A percentile compares a stretch with the other conserved stretches of the same genome.
These are phyloP conservation scores for Lordiphosa stackelbergi DNA, from an alignment of 1,140 invertebrate species.

Conservation along the genomic window DNA sequence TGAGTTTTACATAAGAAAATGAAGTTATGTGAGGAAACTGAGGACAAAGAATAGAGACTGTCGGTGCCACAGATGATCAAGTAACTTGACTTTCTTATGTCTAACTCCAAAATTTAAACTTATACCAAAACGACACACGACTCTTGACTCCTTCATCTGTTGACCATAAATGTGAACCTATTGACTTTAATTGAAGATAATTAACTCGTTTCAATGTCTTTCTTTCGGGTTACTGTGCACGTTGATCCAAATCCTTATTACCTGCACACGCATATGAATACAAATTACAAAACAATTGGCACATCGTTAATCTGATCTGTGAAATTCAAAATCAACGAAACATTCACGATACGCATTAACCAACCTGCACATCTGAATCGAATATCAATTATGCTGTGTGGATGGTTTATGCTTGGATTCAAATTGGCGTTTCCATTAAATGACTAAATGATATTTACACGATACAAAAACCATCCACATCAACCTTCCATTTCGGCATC, in stretches of 20 bases:
- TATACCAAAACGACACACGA: neutral
- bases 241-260: conserved; percentile 19
- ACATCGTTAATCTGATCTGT: conserved; percentile 19
- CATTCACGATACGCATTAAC: conserved; percentile 8
- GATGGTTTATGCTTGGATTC: conserved; percentile 11
- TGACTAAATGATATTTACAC: conserved; percentile 1
- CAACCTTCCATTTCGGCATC: conserved; percentile 5
- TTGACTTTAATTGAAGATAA: conserved; percentile 13
- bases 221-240: conserved; percentile 18
- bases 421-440: conserved; percentile 4
- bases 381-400: conserved; percentile 3
- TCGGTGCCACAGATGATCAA: too few species aligned
- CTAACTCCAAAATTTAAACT: neutral
- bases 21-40: too few species aligned
- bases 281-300: conserved; percentile 22
- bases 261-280: conserved; percentile 26
- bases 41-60: too few species aligned
- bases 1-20: too few species aligned
- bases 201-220: conserved; percentile 28
- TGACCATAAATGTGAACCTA: conserved; percentile 13
- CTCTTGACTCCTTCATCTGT: neutral
- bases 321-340: conserved; percentile 11
- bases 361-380: conserved; percentile 3
- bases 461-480: conserved; percentile 1
- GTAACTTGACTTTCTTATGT: neutral